Conservation (phyloP, 2,113 vertebrate genomes). For the Cisticola juncidis region DNA sequence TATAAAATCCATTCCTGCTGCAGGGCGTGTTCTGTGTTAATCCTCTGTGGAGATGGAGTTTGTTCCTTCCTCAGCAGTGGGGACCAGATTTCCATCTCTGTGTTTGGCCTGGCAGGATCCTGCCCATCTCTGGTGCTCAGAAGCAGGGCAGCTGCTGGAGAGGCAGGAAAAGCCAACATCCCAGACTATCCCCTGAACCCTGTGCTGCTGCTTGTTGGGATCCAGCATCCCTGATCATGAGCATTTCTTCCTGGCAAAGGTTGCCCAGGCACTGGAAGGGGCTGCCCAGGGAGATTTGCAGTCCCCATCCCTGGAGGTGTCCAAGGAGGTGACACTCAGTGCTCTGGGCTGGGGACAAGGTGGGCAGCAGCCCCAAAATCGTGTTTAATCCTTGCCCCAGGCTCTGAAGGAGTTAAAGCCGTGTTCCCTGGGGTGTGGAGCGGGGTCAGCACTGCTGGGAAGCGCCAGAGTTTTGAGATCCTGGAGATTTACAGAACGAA, state of each 20-base stretch:
- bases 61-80: neutral
- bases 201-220: neutral
- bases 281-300: neutral
- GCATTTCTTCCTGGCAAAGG: neutral
- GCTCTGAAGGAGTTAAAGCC: neutral
- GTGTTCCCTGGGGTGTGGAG: neutral
- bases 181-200: fast-evolving
- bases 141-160: neutral
- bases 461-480: neutral
- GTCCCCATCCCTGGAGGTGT: neutral
- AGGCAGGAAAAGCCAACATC: neutral
- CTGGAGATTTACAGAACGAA: neutral
- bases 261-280: neutral
- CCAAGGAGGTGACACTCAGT: neutral
- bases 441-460: conserved; percentile 5
- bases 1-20: neutral
- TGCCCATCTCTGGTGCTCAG: neutral
- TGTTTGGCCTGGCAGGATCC: neutral
- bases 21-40: neutral
- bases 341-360: neutral
- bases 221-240: neutral
- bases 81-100: neutral
- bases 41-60: neutral
- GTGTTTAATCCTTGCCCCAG: neutral
- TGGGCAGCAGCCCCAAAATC: neutral